These are phyloP conservation scores for Troilus luridus DNA, from an alignment of 2,888 invertebrate genomes.

Conservation along the genomic window DNA sequence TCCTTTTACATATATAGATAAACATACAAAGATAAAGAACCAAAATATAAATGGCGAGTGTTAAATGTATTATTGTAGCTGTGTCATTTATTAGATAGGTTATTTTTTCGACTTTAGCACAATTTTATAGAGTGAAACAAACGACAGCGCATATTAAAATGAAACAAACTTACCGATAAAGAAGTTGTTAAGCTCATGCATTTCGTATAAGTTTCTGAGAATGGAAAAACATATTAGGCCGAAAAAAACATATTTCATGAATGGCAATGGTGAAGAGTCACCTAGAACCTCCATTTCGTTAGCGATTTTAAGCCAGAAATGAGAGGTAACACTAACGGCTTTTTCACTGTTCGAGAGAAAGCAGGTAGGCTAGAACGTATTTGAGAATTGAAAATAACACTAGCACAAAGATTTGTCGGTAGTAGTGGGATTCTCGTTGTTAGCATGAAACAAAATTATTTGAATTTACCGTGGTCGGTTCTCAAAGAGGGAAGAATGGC, in stretches of 20 bases:
- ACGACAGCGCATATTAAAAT: neutral
- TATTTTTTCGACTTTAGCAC: neutral
- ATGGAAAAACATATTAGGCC: slow-evolving; percentile 21
- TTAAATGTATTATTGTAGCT: too few species aligned
- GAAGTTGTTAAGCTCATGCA: neutral
- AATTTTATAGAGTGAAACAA: neutral
- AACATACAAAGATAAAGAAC: too few species aligned
- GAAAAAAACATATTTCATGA: neutral
- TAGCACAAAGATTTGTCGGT: too few species aligned
- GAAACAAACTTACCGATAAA: neutral
- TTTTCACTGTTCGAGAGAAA: too few species aligned
- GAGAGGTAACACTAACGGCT: neutral
- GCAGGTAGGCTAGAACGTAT: too few species aligned
- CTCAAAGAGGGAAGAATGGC: too few species aligned
- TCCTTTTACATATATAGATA: too few species aligned
- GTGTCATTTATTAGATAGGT: neutral
- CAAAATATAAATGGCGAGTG: too few species aligned
- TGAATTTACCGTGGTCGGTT: too few species aligned
- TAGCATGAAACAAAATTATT: too few species aligned
- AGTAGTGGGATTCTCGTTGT: too few species aligned
- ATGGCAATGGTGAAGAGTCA: neutral
- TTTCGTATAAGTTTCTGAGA: neutral
- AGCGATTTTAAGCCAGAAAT: neutral
- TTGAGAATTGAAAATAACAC: too few species aligned
- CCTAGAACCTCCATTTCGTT: neutral